Evolutionary conservation across 2,113 vertebrate genomes (phyloP).

Genomic region (Hipposideros armiger): DNA sequence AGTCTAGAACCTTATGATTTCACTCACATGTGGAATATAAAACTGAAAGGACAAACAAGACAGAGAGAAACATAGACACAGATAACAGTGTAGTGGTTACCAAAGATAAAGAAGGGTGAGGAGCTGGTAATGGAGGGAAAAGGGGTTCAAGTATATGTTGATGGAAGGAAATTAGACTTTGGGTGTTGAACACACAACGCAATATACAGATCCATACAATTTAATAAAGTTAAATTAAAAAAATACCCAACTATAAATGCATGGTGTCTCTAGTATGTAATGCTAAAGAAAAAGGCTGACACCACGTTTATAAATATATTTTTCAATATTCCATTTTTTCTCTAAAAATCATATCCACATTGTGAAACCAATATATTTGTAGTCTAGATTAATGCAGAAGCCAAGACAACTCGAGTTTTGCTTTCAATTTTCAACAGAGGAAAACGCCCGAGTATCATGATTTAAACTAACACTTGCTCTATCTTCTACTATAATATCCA

Average conservation of each 20-base stretch:
- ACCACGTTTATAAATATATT: not conserved
- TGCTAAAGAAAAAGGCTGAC: not conserved
- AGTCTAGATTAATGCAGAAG: not conserved
- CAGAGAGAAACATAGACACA: no score
- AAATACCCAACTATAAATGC: not conserved
- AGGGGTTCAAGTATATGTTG: no score
- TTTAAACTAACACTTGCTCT: not conserved
- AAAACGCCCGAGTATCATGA: not conserved
- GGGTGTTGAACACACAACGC: no score
- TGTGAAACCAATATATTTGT: not conserved
- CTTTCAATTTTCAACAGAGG: not conserved
- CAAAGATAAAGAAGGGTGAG: no score
- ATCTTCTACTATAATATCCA: not conserved
- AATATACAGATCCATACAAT: no score
- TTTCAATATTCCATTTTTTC: not conserved
- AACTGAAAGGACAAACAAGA: no score
- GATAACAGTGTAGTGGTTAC: no score
- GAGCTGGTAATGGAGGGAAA: no score
- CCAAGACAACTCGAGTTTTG: not conserved
- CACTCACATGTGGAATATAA: no score
- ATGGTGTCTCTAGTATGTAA: not conserved
- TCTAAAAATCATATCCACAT: not conserved
- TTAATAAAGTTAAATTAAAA: no score
- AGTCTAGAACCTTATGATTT: no score
- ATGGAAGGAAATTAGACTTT: no score